Percentiles rank a stretch among this genome's conserved stretches.
phyloP scores from a whole-genome alignment of 2,113 vertebrate genomes.

The Mesembrinibis cayennensis region DNA sequence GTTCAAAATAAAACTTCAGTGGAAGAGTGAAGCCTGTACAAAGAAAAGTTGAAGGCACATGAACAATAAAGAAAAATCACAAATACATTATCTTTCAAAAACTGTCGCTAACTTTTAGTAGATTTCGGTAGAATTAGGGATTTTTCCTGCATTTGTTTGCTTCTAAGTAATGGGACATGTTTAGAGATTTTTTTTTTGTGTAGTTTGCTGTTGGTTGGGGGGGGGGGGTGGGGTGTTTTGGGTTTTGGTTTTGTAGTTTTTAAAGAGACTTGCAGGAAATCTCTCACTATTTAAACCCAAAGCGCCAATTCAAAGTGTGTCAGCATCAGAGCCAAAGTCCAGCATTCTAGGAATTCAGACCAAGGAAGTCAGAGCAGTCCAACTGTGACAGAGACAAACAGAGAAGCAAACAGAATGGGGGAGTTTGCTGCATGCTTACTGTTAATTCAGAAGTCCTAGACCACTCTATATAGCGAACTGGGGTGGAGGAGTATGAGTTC shows the following conservation, averaged over 20 bases:
- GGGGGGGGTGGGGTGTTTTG: no score
- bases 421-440: not conserved
- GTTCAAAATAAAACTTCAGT: not conserved
- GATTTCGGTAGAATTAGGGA: not conserved
- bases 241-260: not conserved
- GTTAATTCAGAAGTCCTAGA: not conserved
- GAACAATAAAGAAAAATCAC: not conserved
- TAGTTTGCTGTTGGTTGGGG: not conserved
- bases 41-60: not conserved
- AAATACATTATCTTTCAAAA: not conserved
- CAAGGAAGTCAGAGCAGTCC: not conserved
- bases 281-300: not conserved
- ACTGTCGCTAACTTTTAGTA: not conserved
- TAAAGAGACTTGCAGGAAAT: not conserved
- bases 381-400: not conserved
- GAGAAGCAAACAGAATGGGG: not conserved
- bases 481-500: fast-evolving
- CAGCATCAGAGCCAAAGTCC: not conserved
- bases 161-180: not conserved
- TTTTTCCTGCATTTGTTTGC: not conserved
- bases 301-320: not conserved
- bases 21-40: not conserved
- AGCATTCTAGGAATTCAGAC: not conserved
- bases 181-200: not conserved
- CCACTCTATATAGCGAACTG: not conserved